Percentiles rank a stretch among this genome's conserved stretches.
Evolutionary conservation across 2,797 vertebrate genomes (phyloP).

Genomic region (Mionectes olivaceus): DNA sequence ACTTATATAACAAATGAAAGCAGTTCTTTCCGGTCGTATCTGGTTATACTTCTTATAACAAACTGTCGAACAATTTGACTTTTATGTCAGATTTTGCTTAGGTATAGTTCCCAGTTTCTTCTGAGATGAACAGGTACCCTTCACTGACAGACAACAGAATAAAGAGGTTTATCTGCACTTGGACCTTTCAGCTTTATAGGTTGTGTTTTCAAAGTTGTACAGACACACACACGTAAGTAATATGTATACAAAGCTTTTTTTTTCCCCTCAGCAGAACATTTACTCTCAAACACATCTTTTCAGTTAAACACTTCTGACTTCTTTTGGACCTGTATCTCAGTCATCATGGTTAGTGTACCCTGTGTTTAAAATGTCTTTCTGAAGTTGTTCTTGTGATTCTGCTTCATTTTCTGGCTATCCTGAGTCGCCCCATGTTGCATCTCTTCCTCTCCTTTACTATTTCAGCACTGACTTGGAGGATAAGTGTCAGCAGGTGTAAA

Average conservation of each 20-base stretch:
- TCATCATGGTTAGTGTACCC: not conserved
- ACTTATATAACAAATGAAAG: not conserved
- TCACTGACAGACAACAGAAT: not conserved
- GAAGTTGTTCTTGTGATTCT: not conserved
- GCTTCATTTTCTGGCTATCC: not conserved
- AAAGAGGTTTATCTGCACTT: not conserved
- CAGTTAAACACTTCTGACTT: not conserved
- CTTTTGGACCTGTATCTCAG: not conserved
- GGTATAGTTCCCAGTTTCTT: not conserved
- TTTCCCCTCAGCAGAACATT: not conserved
- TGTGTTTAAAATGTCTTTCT: not conserved
- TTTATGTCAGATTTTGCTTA: not conserved
- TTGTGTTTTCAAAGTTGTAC: not conserved
- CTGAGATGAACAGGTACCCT: not conserved
- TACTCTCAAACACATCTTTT: not conserved
- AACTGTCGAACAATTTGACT: not conserved
- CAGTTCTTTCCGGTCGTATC: not conserved
- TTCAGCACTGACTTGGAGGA: not conserved
- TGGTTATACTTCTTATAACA: not conserved
- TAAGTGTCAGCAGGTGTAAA: slow-evolving; percentile 60
- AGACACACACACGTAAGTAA: not conserved
- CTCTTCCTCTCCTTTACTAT: not conserved
- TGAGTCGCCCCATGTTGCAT: not conserved
- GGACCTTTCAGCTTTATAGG: not conserved
- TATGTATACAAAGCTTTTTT: not conserved